Evolutionary conservation across 2,113 vertebrate species (phyloP).

Genomic region (Recurvirostra avosetta): DNA sequence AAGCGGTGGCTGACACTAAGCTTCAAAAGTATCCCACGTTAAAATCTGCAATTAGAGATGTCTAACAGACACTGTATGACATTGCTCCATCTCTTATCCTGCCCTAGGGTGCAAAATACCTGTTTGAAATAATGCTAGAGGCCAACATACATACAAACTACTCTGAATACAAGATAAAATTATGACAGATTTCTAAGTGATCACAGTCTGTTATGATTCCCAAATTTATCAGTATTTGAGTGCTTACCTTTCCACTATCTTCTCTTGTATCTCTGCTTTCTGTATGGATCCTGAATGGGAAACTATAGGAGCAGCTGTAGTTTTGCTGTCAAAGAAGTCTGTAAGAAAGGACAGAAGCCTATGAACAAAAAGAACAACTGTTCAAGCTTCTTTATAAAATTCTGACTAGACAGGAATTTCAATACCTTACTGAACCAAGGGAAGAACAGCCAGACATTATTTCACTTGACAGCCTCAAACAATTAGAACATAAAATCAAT

Average conservation of each 20-base stretch:
- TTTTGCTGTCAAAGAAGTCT: slow-evolving; percentile 84
- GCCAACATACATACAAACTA: not conserved
- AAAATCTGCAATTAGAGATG: not conserved
- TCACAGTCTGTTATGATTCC: not conserved
- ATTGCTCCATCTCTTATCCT: not conserved
- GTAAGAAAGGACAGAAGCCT: not conserved
- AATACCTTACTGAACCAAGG: not conserved
- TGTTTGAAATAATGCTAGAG: not conserved
- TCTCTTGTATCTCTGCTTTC: slow-evolving; percentile 84
- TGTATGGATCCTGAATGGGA: slow-evolving; percentile 91
- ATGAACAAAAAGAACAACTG: not conserved
- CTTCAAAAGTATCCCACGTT: not conserved
- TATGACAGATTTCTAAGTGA: not conserved
- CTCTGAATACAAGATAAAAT: not conserved
- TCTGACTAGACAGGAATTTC: not conserved
- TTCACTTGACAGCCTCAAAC: not conserved
- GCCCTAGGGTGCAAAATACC: not conserved
- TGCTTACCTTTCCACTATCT: slow-evolving; percentile 75
- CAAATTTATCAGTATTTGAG: not conserved
- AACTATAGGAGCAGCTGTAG: slow-evolving; percentile 72
- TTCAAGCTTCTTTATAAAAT: not conserved
- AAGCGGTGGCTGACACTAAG: not conserved
- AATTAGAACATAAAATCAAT: not conserved
- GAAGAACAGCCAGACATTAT: not conserved
- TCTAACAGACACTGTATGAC: not conserved